Evolutionary conservation across 2,888 invertebrate genomes (phyloP).

Genomic region (Eurytoma adleriae): DNA sequence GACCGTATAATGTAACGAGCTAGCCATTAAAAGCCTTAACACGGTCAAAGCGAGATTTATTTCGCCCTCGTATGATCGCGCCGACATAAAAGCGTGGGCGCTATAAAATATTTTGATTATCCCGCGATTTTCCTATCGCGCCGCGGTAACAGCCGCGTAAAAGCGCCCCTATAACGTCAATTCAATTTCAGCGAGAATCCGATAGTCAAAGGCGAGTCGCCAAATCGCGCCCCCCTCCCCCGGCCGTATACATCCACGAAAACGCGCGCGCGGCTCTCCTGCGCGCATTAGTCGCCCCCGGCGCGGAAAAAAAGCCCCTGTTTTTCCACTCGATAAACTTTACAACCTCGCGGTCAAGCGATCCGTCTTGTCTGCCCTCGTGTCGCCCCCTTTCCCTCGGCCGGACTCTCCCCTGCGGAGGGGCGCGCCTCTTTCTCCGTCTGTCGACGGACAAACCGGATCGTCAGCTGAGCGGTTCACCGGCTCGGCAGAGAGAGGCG

Average conservation of each 20-base stretch:
- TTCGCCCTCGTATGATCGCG: too few species aligned
- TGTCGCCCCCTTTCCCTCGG: not conserved
- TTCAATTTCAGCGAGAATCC: too few species aligned
- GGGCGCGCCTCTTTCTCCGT: not conserved
- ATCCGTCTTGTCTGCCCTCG: conserved; percentile 23
- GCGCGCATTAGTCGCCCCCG: conserved; percentile 29
- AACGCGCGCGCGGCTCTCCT: not conserved
- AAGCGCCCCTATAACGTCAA: too few species aligned
- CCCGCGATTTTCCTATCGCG: too few species aligned
- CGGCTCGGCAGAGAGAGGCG: not conserved
- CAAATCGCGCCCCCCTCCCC: not conserved
- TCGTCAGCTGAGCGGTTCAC: conserved; percentile 37
- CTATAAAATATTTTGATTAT: too few species aligned
- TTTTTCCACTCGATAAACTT: conserved; percentile 46
- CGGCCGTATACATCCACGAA: not conserved
- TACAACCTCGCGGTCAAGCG: conserved; percentile 32
- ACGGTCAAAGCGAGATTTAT: too few species aligned
- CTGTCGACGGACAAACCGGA: not conserved
- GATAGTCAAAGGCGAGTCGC: not conserved
- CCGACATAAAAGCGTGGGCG: too few species aligned
- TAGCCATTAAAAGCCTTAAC: too few species aligned
- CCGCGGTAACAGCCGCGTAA: too few species aligned
- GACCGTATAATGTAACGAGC: too few species aligned
- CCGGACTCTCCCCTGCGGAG: not conserved
- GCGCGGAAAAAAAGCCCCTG: not conserved